phyloP scores from a whole-genome alignment of 2,888 invertebrate genomes.

The Nasonovia ribisnigri region DNA sequence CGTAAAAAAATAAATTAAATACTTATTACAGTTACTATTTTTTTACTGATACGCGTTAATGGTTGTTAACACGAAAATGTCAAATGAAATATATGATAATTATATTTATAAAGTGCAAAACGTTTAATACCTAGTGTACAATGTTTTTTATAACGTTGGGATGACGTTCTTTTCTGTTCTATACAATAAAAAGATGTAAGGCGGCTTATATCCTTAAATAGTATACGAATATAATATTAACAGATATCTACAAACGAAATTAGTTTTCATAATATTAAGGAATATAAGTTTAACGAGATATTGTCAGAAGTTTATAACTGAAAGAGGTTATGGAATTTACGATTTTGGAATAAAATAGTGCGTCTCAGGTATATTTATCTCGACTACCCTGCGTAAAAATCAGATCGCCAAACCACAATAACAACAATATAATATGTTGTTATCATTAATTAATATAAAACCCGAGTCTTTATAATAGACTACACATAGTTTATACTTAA shows the following conservation, averaged over 20 bases:
- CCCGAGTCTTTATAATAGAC: background rate
- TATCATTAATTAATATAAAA: background rate
- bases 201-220: background rate
- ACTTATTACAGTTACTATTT: background rate
- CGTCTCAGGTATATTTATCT: background rate
- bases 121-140: background rate
- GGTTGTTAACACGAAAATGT: background rate
- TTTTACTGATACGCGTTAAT: background rate
- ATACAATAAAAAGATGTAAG: background rate
- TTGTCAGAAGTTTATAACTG: background rate
- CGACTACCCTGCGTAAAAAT: background rate
- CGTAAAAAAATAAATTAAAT: background rate
- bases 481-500: background rate
- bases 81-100: background rate
- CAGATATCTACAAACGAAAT: background rate
- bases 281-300: background rate
- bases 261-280: background rate
- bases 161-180: background rate
- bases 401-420: background rate
- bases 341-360: background rate
- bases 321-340: background rate
- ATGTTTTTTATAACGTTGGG: background rate
- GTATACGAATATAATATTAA: background rate
- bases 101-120: background rate
- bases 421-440: background rate